phyloP scores from a whole-genome alignment of 2,113 vertebrate species.

The Axis porcinus region DNA sequence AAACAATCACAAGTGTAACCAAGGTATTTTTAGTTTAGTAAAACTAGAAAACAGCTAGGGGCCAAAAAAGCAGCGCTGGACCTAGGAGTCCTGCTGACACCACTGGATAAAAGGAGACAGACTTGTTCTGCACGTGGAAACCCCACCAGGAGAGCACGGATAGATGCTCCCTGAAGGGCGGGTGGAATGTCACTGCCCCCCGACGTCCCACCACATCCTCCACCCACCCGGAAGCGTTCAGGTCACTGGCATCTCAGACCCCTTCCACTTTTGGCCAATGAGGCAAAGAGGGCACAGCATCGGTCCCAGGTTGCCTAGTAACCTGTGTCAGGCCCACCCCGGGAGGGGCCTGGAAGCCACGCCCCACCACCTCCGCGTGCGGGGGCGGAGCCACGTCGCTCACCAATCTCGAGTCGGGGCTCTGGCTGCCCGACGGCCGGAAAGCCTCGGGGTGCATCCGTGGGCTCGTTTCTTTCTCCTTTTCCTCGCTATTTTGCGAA shows the following conservation, averaged over 20 bases:
- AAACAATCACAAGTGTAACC: background rate
- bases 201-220: background rate
- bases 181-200: rapidly evolving
- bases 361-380: rapidly evolving
- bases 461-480: constrained; percentile 75
- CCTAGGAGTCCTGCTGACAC: background rate
- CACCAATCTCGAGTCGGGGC: constrained; percentile 81
- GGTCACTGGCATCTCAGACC: background rate
- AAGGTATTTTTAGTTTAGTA: background rate
- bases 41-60: background rate
- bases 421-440: constrained; percentile 77
- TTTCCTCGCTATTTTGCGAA: constrained; percentile 54
- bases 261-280: background rate
- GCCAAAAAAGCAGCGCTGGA: background rate
- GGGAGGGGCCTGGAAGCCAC: background rate
- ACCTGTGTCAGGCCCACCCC: background rate
- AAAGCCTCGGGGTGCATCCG: constrained; percentile 86
- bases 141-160: background rate
- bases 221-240: background rate
- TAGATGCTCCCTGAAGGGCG: rapidly evolving
- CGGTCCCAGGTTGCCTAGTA: background rate
- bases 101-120: background rate
- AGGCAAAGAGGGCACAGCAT: background rate
- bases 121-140: background rate
- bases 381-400: background rate